Evolutionary conservation across 2,888 invertebrate species (phyloP), one percentile per base, ranked within the genome.

Genomic region (Syrista parreyssii): DNA sequence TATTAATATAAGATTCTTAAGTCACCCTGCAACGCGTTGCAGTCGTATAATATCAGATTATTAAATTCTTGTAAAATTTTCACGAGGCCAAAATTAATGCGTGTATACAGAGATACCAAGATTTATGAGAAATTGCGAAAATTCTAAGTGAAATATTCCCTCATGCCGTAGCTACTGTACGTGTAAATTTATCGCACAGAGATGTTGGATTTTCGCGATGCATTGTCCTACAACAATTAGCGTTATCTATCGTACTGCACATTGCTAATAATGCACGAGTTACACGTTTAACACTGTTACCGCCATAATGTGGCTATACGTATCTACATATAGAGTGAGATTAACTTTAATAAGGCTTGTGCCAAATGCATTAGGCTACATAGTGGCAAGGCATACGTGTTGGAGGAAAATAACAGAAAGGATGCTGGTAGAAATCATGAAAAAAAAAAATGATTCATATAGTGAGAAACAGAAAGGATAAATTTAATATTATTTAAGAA

Each of bases 141-240:
- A 55, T 55, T 23, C 6, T 23, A 23, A 55, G 9, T 55, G 55
- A 55, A 55, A 23, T 55, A 40, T 55, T 55, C 9, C 23, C 15
- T 15, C 23, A 55, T 15, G 23, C 9, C 6, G 55, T 9, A 55
- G 9, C 6, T 55, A 23, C 1, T 2, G 23, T 6, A 55, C 2
- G 23, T 1, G 15, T 23, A 23, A 55, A 23, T 55, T 55, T 55
- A 55, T 55, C 55, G 23, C 9, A 40, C 23, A 55, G 30, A 31
- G 68, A 74, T 68, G 31, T 32, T 71, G 72, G 71, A 78, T 40
- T 55, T 78, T 71, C 72, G 36, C 72, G 35, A 77, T 75, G 78
- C 78, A 76, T 80, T 80, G 72, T 78, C 75, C 74, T 75, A 34
- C 69, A 80, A 80, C 80, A 80, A 78, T 80, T 74, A 76, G 72